These are phyloP conservation scores for Coendou prehensilis DNA, from an alignment of 2,797 vertebrate species.

Conservation along the genomic window DNA sequence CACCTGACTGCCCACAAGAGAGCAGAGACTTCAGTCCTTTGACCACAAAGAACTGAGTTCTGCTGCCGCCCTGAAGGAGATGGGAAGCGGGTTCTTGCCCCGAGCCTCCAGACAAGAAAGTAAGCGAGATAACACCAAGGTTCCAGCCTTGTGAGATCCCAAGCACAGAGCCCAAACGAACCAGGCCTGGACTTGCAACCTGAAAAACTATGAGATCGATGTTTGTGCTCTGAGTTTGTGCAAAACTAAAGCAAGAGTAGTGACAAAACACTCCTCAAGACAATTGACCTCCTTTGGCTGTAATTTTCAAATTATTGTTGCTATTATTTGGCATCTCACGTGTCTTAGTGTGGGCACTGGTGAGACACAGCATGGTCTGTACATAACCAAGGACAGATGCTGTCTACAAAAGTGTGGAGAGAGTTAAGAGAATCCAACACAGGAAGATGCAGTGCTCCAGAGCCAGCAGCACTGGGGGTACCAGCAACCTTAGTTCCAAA, in stretches of 20 bases:
- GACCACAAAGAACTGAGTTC: not conserved
- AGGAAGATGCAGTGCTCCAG: accelerated
- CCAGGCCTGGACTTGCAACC: not conserved
- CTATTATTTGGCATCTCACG: not conserved
- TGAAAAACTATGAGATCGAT: not conserved
- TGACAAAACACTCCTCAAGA: not conserved
- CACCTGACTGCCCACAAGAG: not conserved
- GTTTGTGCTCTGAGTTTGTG: too few relatives aligned
- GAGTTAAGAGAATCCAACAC: not conserved
- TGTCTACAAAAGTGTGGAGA: not conserved
- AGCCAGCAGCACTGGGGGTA: not conserved
- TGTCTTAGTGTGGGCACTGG: not conserved
- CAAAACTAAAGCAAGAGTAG: not conserved
- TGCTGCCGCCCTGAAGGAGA: not conserved
- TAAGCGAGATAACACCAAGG: too few relatives aligned
- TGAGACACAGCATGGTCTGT: not conserved
- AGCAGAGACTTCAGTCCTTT: not conserved
- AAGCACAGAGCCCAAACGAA: too few relatives aligned
- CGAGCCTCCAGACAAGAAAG: not conserved
- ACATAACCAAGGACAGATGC: too few relatives aligned
- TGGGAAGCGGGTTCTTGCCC: not conserved
- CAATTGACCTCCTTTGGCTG: not conserved
- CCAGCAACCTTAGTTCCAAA: not conserved
- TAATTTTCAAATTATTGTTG: not conserved
- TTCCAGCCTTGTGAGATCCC: not conserved